phyloP scores from a whole-genome alignment of 2,113 vertebrate genomes.

The Scomber japonicus region DNA sequence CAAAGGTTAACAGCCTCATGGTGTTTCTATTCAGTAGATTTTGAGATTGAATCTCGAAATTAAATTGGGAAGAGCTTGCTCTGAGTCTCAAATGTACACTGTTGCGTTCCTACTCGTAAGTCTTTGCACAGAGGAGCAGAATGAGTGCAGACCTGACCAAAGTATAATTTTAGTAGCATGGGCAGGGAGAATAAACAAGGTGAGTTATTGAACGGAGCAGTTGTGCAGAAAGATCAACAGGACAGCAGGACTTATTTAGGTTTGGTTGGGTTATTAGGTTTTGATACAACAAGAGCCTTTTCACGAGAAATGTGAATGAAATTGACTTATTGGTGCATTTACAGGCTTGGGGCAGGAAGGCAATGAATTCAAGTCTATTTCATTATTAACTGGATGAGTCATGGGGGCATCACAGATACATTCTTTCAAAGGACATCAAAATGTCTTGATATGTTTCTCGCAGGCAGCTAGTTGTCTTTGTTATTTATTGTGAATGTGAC shows the following conservation, averaged over 20 bases:
- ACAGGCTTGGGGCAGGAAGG: background rate
- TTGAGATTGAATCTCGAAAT: background rate
- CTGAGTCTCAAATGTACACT: background rate
- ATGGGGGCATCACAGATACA: background rate
- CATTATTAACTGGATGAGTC: conserved; percentile 29
- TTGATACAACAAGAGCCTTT: conserved; percentile 1
- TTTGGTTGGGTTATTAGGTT: conserved; percentile 11
- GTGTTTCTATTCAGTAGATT: background rate
- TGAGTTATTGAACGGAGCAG: conserved; percentile 20
- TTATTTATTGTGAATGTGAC: conserved; percentile 59
- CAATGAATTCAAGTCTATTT: conserved; percentile 24
- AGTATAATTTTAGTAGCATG: background rate
- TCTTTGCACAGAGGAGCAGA: background rate
- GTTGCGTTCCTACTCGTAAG: background rate
- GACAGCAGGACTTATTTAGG: background rate
- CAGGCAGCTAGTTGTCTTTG: conserved; percentile 8
- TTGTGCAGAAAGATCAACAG: background rate
- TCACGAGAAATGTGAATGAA: background rate
- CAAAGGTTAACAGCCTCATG: background rate
- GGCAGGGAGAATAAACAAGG: conserved; percentile 2
- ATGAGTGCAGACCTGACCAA: background rate
- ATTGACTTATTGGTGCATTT: conserved; percentile 7
- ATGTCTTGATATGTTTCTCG: conserved; percentile 10
- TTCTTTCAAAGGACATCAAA: conserved; percentile 35
- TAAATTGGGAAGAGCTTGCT: background rate